phyloP scores from a whole-genome alignment of 2,797 vertebrate genomes.

The Chelidonichthys spinosus region DNA sequence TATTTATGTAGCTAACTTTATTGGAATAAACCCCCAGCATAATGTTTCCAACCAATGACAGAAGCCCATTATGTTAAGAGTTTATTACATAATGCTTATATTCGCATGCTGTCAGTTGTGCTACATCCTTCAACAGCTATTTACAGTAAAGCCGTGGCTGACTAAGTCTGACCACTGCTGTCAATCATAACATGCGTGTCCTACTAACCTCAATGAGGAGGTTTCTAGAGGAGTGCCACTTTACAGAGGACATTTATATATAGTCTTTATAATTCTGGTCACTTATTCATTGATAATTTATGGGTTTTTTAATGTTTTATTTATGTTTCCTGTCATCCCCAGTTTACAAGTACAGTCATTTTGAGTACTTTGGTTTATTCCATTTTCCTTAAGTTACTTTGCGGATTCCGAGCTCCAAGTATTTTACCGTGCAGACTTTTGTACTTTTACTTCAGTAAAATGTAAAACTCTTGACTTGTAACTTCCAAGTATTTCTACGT shows the following conservation, averaged over 20 bases:
- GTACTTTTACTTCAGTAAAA: not conserved
- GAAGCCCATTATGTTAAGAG: slow-evolving; percentile 6
- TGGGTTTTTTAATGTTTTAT: too few relatives aligned
- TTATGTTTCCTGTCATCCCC: not conserved
- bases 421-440: not conserved
- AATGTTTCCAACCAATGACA: not conserved
- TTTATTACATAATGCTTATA: slow-evolving; percentile 12
- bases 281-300: slow-evolving; percentile 2
- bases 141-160: slow-evolving; percentile 16
- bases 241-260: not conserved
- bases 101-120: slow-evolving; percentile 26
- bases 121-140: slow-evolving; percentile 39
- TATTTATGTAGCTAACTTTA: not conserved
- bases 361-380: not conserved
- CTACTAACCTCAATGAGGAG: slow-evolving; percentile 46
- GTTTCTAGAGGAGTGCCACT: not conserved
- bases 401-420: not conserved
- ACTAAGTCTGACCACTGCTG: not conserved
- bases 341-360: slow-evolving; percentile 1
- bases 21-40: not conserved
- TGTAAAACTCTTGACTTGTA: slow-evolving; percentile 1
- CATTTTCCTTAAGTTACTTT: not conserved
- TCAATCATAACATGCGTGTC: slow-evolving; percentile 49
- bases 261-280: not conserved
- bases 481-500: not conserved